Conservation (phyloP, 2,113 vertebrate genomes). For the Microcebus lehilahytsara region DNA sequence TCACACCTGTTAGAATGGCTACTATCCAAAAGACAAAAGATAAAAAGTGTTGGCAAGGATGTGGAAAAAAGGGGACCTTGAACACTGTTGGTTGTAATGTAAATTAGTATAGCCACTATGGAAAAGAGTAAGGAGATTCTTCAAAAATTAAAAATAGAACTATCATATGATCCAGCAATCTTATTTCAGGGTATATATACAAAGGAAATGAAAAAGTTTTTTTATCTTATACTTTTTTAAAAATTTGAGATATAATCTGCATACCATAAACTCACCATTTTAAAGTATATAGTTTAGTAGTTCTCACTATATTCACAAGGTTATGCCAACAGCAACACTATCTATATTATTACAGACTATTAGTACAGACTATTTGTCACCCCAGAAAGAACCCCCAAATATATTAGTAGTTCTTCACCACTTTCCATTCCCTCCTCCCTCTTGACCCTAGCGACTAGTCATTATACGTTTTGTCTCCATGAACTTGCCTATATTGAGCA, state of each 20-base stretch:
- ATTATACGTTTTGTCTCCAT: background rate
- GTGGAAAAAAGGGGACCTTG: too few relatives aligned
- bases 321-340: background rate
- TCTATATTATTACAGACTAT: background rate
- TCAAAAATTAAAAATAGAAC: too few relatives aligned
- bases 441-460: background rate
- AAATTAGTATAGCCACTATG: too few relatives aligned
- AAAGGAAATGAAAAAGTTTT: background rate
- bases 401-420: background rate
- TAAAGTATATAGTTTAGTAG: background rate
- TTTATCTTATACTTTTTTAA: background rate
- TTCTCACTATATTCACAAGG: background rate
- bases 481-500: background rate
- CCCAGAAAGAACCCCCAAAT: background rate
- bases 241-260: background rate
- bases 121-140: too few relatives aligned
- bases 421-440: background rate
- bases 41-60: too few relatives aligned
- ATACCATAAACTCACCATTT: background rate
- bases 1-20: too few relatives aligned
- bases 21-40: too few relatives aligned
- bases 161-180: too few relatives aligned
- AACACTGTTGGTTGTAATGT: too few relatives aligned
- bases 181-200: too few relatives aligned
- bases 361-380: background rate